Evolutionary conservation across 1,140 invertebrate species (phyloP), one percentile per base, ranked within the genome.

Genomic region (Neoseiulus cucumeris): DNA sequence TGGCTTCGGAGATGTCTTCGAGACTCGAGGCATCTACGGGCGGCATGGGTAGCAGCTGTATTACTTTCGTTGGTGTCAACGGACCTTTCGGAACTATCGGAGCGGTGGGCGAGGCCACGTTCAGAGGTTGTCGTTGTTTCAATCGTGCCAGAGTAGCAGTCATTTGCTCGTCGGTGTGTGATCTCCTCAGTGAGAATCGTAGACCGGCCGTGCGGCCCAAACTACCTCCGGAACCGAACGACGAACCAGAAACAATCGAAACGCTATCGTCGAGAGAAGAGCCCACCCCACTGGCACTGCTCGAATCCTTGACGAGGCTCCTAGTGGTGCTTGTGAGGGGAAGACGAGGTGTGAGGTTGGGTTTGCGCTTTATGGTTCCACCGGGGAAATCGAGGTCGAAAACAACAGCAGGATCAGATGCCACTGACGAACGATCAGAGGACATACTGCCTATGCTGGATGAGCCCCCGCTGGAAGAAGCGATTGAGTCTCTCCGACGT

Each of bases 301-400:
- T 59, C 18, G 71, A 68, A 33, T 68, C 70, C 45, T 70, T 70
- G 64, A 66, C 73, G 66, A 71, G 70, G 70, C 88, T 87, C n/a
- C 89, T 78, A 0, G 89, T 91, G 72, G 89, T 91, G 66, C 86
- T 87, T 7, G 89, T 92, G 45, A 93, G 73, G 0, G 89, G 89
- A n/a, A 91, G 80, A 74, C 89, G 89, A 17, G 71, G 71, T 33
- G 68, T 66, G 29, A 67, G 64, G 30, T 65, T 69, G 0, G 73
- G 73, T 55, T 74, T 74, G n/a, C 73, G 67, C 44, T 75, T 74
- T 42, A 74, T 71, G 5, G 73, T 73, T 12, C 70, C 70, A 14
- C 71, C 71, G 1, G 77, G 78, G 73, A 84, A 85, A 71, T 87
- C 85, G 44, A 82, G 83, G 71, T 87, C 82, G 72, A 87, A 87